phyloP scores from a whole-genome alignment of 2,888 invertebrate genomes.

The Hoplodrina blanda region DNA sequence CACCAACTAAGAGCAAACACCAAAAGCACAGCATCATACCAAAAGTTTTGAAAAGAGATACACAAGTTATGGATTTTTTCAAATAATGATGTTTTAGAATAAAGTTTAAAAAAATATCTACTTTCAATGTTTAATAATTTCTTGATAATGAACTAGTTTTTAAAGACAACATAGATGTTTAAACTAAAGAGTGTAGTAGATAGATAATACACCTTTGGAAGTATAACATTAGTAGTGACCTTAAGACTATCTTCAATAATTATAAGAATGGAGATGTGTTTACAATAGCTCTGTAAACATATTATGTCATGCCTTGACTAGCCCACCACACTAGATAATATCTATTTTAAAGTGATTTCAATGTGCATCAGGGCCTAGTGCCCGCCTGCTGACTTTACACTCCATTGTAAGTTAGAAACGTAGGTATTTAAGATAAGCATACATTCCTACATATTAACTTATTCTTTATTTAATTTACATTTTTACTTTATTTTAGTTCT shows the following conservation, averaged over 20 bases:
- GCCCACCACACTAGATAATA: neutral
- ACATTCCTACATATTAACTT: conserved; percentile 4
- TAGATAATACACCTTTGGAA: conserved; percentile 16
- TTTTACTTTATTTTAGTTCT: neutral
- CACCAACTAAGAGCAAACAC: no score
- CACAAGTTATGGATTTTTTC: neutral
- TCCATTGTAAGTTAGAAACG: neutral
- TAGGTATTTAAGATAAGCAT: conserved; percentile 18
- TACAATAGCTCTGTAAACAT: conserved; percentile 46
- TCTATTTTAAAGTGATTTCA: neutral
- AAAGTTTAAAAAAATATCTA: no score
- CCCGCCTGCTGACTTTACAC: neutral
- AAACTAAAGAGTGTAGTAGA: conserved; percentile 3
- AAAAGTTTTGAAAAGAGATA: neutral
- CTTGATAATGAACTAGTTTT: neutral
- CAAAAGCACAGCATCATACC: no score
- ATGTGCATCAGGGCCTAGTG: neutral
- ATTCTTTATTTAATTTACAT: conserved; percentile 7
- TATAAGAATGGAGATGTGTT: conserved; percentile 35
- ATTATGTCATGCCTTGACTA: conserved; percentile 30
- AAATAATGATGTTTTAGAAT: no score
- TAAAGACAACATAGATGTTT: neutral
- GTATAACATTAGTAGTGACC: conserved; percentile 34
- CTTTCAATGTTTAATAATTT: neutral
- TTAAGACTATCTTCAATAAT: conserved; percentile 34